These are phyloP conservation scores for Procambarus clarkii DNA, from an alignment of 1,140 invertebrate genomes.

Conservation along the genomic window DNA sequence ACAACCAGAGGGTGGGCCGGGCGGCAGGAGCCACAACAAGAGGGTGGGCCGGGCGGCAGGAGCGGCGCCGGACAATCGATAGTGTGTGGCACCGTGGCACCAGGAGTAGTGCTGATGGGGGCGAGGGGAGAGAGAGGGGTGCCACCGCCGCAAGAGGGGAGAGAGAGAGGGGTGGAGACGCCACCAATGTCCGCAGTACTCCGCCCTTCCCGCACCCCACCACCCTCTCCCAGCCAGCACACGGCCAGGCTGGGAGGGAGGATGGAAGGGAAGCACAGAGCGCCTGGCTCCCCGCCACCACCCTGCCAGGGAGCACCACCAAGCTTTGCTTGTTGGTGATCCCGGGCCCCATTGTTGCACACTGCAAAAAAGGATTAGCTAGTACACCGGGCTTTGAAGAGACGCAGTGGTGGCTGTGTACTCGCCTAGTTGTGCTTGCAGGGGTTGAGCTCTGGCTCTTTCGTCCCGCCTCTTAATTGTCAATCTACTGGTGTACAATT, in stretches of 20 bases:
- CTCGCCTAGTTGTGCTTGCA: too few relatives aligned
- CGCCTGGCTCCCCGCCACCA: background rate
- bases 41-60: background rate
- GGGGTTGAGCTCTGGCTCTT: too few relatives aligned
- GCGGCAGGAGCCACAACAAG: too few relatives aligned
- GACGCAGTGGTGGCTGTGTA: too few relatives aligned
- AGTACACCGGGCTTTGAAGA: too few relatives aligned
- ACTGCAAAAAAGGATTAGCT: too few relatives aligned
- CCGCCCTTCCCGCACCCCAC: slow-evolving; percentile 1
- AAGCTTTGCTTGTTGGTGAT: background rate
- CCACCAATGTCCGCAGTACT: slow-evolving; percentile 45
- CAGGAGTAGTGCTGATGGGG: background rate
- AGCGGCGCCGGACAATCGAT: slow-evolving; percentile 45
- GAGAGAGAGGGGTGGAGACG: slow-evolving; percentile 3
- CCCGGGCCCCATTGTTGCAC: too few relatives aligned
- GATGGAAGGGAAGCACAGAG: background rate
- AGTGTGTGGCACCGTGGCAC: slow-evolving; percentile 35
- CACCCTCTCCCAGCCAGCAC: background rate
- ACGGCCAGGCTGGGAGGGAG: background rate
- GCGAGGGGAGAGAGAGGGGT: too few relatives aligned
- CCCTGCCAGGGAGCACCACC: background rate
- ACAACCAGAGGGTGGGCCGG: too few relatives aligned
- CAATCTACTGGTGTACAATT: too few relatives aligned
- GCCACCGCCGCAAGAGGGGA: background rate
- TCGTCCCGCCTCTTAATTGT: too few relatives aligned